Evolutionary conservation across 1,140 invertebrate species (phyloP), one percentile per base, ranked within the genome.

Genomic region (Dinoponera quadriceps): DNA sequence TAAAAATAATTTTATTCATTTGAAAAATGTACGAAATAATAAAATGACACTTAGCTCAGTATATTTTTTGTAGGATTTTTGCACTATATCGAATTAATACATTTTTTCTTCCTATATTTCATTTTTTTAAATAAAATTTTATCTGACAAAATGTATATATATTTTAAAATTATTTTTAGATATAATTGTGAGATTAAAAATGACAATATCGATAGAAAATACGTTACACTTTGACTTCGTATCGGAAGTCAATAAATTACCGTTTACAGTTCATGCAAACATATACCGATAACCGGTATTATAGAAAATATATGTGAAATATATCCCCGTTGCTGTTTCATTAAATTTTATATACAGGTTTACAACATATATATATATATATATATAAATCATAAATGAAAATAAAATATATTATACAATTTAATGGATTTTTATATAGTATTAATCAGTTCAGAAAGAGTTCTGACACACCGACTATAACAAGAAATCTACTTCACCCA

Each of bases 181-280:
- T 44, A 48, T 9, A 0, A 27, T 48, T 74, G 1, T 18, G 13
- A 62, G 44, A 27, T 29, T n/a, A 0, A 11, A 27, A 60, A 59
- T 60, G n/a, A 18, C 18, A 33, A 63, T 33, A 75, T 38, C 51
- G 13, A 59, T 73, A 22, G 65, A 22, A 22, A 55, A 20, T 20
- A 5, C 20, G 7, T 33, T 27, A 25, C 55, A 33, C 11, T 18
- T 62, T 20, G 38, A 20, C 25, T 49, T 20, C 33, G 14, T 48
- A 33, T 33, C 44, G 49, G 9, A 25, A 49, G 25, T 13, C 60
- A 49, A 20, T 33, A 65, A 77, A 22, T 75, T 75, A 63, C 13
- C 59, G 63, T 49, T 9, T 49, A 22, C 9, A 63, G 63, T n/a
- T 51, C 22, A 44, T n/a, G 44, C 11, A 60, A 55, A 5, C 16